phyloP scores from a whole-genome alignment of 2,113 vertebrate genomes.

The Calypte anna region DNA sequence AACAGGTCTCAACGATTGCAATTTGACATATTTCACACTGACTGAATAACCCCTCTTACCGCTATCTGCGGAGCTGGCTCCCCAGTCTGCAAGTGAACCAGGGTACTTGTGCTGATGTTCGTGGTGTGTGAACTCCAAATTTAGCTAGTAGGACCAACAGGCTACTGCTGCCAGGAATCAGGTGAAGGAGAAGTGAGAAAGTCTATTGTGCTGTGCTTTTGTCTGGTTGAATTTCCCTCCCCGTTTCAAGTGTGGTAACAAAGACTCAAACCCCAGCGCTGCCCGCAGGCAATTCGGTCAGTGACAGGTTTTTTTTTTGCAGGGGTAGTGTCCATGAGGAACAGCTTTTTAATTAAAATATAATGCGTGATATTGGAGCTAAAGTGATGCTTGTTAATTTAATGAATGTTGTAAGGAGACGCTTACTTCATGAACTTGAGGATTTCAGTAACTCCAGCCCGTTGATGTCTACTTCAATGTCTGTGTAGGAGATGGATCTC shows the following conservation, averaged over 20 bases:
- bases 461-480: background rate
- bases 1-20: background rate
- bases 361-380: background rate
- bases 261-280: background rate
- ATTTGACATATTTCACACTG: background rate
- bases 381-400: slow-evolving; percentile 33
- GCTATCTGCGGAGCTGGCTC: background rate
- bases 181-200: background rate
- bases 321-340: background rate
- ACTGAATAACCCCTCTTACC: background rate
- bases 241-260: background rate
- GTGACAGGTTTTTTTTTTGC: background rate
- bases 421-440: background rate
- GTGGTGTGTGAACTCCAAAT: background rate
- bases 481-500: background rate
- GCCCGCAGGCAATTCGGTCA: fast-evolving
- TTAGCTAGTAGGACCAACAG: background rate
- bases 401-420: slow-evolving; percentile 1
- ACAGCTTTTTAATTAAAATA: slow-evolving; percentile 2
- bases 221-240: background rate
- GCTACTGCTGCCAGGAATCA: background rate
- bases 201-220: background rate
- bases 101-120: background rate
- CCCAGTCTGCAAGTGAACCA: background rate
- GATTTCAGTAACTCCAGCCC: background rate